Conservation (phyloP, 2,797 vertebrate genomes). For the Peromyscus eremicus region DNA sequence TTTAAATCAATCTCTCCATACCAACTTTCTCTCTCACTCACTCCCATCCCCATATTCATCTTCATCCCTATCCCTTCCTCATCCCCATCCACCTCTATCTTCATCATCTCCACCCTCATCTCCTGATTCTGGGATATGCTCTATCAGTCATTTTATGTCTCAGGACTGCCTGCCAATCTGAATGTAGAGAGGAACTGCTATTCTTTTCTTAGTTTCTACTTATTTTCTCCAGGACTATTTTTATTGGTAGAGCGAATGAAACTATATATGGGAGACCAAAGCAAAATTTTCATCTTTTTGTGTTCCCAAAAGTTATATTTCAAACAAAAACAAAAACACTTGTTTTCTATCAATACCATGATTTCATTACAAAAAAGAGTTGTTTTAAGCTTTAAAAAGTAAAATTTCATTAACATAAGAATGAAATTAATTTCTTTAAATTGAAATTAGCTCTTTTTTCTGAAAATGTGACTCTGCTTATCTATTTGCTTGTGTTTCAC, state of each 20-base stretch:
- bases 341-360: not conserved
- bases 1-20: not conserved
- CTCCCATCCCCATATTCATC: not conserved
- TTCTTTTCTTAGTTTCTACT: not conserved
- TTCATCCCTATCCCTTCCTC: too few relatives aligned
- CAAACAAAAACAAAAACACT: not conserved
- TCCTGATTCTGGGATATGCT: not conserved
- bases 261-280: not conserved
- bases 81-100: not conserved
- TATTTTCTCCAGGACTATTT: not conserved
- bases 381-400: conserved; percentile 23
- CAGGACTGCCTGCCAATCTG: not conserved
- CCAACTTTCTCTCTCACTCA: too few relatives aligned
- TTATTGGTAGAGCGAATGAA: conserved; percentile 23
- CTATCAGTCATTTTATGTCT: not conserved
- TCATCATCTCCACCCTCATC: not conserved
- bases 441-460: not conserved
- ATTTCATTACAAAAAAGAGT: not conserved
- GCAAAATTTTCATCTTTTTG: not conserved
- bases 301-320: not conserved
- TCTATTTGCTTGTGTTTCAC: not conserved
- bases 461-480: not conserved
- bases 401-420: conserved; percentile 8
- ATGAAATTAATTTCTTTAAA: conserved; percentile 28
- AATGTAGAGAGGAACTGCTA: not conserved